Conservation (phyloP, 1,140 invertebrate genomes). For the Galendromus occidentalis region DNA sequence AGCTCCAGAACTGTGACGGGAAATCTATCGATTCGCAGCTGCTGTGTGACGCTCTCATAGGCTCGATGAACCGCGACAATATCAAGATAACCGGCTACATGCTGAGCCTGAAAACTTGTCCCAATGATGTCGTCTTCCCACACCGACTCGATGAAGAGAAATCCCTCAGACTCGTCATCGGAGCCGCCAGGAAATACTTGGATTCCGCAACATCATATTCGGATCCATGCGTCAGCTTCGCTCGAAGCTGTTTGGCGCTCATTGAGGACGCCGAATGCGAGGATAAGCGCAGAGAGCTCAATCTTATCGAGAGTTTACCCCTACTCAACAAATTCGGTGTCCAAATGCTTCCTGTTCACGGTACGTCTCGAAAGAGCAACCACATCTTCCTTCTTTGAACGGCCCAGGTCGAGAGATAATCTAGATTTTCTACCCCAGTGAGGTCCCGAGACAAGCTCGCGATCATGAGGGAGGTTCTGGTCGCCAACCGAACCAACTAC, state of each 20-base stretch:
- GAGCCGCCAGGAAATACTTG: neutral
- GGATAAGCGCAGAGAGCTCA: neutral
- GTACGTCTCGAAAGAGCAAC: neutral
- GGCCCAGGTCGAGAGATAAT: neutral
- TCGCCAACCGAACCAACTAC: neutral
- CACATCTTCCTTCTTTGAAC: neutral
- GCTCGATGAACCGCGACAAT: neutral
- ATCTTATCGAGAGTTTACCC: neutral
- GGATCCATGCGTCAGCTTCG: neutral
- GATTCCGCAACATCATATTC: neutral
- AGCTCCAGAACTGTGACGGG: too few relatives aligned
- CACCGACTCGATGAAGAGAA: neutral
- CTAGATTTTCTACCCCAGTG: neutral
- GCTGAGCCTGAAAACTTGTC: neutral
- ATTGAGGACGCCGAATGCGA: neutral
- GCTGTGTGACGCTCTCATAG: neutral
- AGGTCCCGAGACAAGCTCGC: neutral
- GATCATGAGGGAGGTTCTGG: neutral
- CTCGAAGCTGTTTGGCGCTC: neutral
- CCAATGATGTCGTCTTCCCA: neutral
- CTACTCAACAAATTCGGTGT: neutral
- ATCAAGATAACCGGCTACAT: neutral
- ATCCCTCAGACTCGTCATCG: neutral
- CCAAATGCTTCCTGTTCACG: neutral
- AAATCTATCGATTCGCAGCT: neutral